Evolutionary conservation across 2,888 invertebrate genomes (phyloP), one percentile per base, ranked within the genome.

Genomic region (Strigamia maritima): DNA sequence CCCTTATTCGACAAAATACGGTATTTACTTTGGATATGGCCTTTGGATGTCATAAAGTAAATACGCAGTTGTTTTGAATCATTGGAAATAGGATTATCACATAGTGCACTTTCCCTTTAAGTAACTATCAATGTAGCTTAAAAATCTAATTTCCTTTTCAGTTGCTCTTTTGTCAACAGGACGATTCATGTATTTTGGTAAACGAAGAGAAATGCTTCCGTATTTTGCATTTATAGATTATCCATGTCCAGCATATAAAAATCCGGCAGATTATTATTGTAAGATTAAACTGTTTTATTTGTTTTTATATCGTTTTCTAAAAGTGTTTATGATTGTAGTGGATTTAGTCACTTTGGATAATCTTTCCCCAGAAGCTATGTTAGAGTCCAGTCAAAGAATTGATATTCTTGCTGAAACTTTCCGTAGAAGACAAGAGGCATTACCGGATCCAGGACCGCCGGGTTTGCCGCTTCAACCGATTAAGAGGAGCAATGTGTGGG

Each of bases 161-260:
- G 90, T 96, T 77, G 90, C 95, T 49, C 86, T 97, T 81, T 90
- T 97, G 81, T 95, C 97, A 16, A 94, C 95, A 16, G 96, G 97
- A 49, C 89, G 95, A 82, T 92, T 95, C 14, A 94, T 97, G 90
- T 97, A 93, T 86, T 94, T 94, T 83, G 97, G 97, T 49, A 91
- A 92, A 83, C 90, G 96, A 83, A 89, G 93, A 83, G 94, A 95
- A 86, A 92, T 97, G 92, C 90, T 96, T 85, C 92, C 94, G 84
- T 97, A 97, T 88, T 97, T 97, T 88, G 93, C 93, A 79, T 91
- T 92, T 77, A 90, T 92, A 6, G 96, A 97, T 84, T 97, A 95
- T 87, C 96, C 97, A 1, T 97, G 97, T 86, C 97, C 97, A 16
- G 93, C 95, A 0, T 97, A 94, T 86, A 97, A 97, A 87, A 97